phyloP scores from a whole-genome alignment of 2,113 vertebrate genomes.

The Dasyprocta punctata region DNA sequence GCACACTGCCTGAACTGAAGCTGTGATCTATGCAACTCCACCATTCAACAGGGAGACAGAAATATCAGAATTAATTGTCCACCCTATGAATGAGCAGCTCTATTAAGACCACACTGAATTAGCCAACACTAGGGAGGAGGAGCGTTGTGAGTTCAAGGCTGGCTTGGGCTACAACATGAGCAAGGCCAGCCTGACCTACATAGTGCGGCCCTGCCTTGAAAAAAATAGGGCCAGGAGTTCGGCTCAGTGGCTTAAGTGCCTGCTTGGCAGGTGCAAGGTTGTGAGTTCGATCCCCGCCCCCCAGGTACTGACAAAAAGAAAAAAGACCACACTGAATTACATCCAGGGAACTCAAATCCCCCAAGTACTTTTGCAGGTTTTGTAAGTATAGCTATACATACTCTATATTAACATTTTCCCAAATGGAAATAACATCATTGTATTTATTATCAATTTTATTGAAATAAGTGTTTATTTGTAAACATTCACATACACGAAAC shows the following conservation, averaged over 20 bases:
- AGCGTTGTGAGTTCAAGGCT: too few species aligned
- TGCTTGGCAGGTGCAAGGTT: too few species aligned
- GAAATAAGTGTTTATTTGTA: neutral
- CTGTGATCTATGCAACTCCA: accelerated
- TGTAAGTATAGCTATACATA: too few species aligned
- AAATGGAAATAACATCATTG: neutral
- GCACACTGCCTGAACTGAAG: neutral
- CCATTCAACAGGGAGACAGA: neutral
- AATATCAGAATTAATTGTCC: neutral
- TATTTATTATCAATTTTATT: neutral
- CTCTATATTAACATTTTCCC: neutral
- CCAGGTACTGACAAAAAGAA: too few species aligned
- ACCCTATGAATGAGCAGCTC: neutral
- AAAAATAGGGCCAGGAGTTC: too few species aligned
- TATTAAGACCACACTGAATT: neutral
- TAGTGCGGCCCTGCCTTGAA: too few species aligned
- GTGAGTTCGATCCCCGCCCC: too few species aligned
- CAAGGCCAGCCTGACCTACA: too few species aligned
- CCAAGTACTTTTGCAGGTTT: neutral
- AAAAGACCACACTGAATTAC: neutral
- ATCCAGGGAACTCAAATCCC: neutral
- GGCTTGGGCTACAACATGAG: too few species aligned
- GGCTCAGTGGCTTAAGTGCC: too few species aligned
- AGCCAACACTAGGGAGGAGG: too few species aligned
- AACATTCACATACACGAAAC: neutral